Base-by-base conservation (phyloP, 2,888 invertebrate genomes). In the Catocala fraxini region DNA sequence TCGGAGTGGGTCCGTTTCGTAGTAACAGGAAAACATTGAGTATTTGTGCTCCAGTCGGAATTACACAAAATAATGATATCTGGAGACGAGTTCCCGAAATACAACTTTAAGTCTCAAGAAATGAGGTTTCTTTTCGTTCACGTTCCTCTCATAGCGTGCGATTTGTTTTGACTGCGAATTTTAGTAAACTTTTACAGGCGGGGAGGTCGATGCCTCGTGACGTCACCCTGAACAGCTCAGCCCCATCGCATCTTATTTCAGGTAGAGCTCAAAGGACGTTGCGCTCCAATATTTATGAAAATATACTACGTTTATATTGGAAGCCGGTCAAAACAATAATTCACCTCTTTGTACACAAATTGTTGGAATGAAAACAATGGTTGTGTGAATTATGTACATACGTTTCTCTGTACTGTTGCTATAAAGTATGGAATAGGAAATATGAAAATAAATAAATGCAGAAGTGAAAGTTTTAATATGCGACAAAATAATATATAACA, bases 151-250 rank as follows among this genome's bases (percentile, higher is more conserved):
- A 51, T 47, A 47, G 57, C 73, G 83, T 86, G 56, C 48, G 59
- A 62, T 67, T 89, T 91, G 89, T 90, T 92, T 90, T 91, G 91
- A 86, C 88, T 90, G 92, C 89, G 84, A 91, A 90, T 88, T 86
- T 88, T 79, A 81, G 80, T 82, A 81, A 85, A 87, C 84, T 89
- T 91, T 90, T 87, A 86, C 82, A 84, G 69, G 69, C 25, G 67
- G 56, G 57, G 80, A 80, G 92, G 86, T 90, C 89, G 77, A 83
- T 87, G 89, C 71, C 85, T 92, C 77, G 63, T 90, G 90, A 90
- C 89, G 91, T 91, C 90, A 89, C 63, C 65, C 64, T 68, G 79
- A 82, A 83, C 82, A 85, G 74, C 77, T 77, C 69, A 70, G 76
- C 75, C 66, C 59, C 67, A 71, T 70, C 58, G 71, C 68, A 69